phyloP scores from a whole-genome alignment of 2,797 vertebrate species.

The Parauchenoglanis punctatus region DNA sequence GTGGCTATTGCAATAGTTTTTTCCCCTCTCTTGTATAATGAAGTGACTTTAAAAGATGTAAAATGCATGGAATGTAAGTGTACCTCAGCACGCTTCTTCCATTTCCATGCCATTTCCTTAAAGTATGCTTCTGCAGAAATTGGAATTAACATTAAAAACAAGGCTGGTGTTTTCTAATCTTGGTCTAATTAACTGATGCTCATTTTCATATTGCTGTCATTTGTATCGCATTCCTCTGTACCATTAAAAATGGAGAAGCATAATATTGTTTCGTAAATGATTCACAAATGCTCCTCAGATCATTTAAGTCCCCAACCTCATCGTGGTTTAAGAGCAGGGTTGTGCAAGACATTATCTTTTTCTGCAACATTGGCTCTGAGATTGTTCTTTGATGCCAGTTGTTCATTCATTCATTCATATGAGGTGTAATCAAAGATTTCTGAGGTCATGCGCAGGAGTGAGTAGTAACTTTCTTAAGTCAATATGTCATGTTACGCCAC shows the following conservation, averaged over 20 bases:
- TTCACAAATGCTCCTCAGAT: background rate
- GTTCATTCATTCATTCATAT: background rate
- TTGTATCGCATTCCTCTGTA: slow-evolving; percentile 39
- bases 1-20: background rate
- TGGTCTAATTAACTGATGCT: slow-evolving; percentile 66
- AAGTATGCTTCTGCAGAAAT: slow-evolving; percentile 57
- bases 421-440: too few relatives aligned
- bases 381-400: background rate
- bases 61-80: slow-evolving; percentile 5
- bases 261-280: background rate
- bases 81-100: slow-evolving; percentile 13
- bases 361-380: background rate
- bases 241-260: background rate
- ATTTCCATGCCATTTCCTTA: slow-evolving; percentile 44
- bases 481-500: background rate
- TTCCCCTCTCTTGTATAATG: background rate
- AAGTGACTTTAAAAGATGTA: slow-evolving; percentile 5
- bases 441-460: too few relatives aligned
- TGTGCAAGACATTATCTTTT: background rate
- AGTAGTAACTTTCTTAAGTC: too few relatives aligned
- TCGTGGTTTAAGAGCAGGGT: background rate
- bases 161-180: slow-evolving; percentile 61
- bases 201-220: slow-evolving; percentile 50
- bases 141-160: slow-evolving; percentile 65
- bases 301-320: background rate